Base-by-base conservation (phyloP, 1,140 invertebrate species). In the Ganaspis sp. region DNA sequence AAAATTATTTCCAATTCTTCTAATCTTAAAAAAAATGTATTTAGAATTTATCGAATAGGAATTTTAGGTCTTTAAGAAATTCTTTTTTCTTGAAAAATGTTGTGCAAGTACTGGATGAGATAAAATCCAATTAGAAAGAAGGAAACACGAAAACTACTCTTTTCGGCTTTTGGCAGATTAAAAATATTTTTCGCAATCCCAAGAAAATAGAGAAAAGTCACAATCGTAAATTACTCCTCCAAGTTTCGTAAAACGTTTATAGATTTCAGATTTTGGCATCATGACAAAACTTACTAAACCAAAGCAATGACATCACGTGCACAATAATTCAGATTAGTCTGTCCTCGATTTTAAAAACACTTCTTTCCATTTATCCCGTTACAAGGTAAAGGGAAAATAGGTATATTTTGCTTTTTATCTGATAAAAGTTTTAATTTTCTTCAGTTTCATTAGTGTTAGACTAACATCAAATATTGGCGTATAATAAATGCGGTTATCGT, bases 231-330 rank as follows among this genome's bases (percentile, higher is more conserved):
- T 64, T 64, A 34, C 23, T 64, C 23, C 58, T 34, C 26, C 23
- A 1, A 29, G 58, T 64, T 34, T 64, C 23, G 58, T 26, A 64
- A 64, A 64, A 64, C 26, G 58, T 29, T 64, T 29, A 34, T 64
- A 64, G 26, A 29, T 64, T 64, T 64, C 58, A 64, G 58, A 64
- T 29, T 64, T 64, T 64, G 58, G 58, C 58, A 64, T n/a, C 23
- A 64, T 29, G 23, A 15, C 58, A 64, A 64, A 64, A 26, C 26
- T 15, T 64, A 64, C 58, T 29, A 29, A 64, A 29, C 58, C 58
- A 64, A 64, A 29, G 58, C 26, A 64, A 34, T 64, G 21, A 64
- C 58, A 29, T 64, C 58, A 64, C 26, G 58, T 26, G 29, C 23
- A 64, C 58, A 64, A 64, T 64, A 64, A 64, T 64, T 29, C 26